These are phyloP conservation scores for Osmerus eperlanus DNA, from an alignment of 2,113 vertebrate species.

Conservation along the genomic window DNA sequence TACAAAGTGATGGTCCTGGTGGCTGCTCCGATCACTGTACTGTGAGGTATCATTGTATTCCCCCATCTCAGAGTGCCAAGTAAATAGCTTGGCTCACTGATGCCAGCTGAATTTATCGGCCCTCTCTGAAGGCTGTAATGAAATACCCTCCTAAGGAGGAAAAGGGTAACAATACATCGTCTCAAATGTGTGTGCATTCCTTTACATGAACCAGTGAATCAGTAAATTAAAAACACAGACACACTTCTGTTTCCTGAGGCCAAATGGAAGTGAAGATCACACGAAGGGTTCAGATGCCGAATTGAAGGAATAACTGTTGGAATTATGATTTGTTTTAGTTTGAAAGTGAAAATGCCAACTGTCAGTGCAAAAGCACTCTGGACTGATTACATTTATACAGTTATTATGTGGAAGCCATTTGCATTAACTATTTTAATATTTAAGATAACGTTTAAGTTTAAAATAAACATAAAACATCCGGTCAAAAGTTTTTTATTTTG, in stretches of 20 bases:
- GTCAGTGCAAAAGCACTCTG: too few species aligned
- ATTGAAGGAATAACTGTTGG: too few species aligned
- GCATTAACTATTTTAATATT: too few species aligned
- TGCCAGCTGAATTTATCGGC: constrained; percentile 15
- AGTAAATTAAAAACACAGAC: constrained; percentile 30
- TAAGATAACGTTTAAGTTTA: too few species aligned
- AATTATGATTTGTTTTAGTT: too few species aligned
- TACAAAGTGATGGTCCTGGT: constrained; percentile 1
- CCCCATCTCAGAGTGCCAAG: constrained; percentile 6
- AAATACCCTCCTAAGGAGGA: constrained; percentile 1
- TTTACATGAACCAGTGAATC: constrained; percentile 34
- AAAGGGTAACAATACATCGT: constrained; percentile 8
- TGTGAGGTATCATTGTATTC: not conserved
- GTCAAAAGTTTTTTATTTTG: too few species aligned
- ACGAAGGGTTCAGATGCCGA: not conserved
- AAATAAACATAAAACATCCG: too few species aligned
- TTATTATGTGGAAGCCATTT: too few species aligned
- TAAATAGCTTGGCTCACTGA: constrained; percentile 8
- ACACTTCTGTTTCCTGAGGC: not conserved
- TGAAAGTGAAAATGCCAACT: too few species aligned
- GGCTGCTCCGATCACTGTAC: not conserved
- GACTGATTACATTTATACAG: too few species aligned
- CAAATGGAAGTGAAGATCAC: constrained; percentile 14
- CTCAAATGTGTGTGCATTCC: not conserved
- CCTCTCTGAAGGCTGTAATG: constrained; percentile 1